Evolutionary conservation across 2,797 vertebrate species (phyloP).

Genomic region (Notolepis coatsorum): DNA sequence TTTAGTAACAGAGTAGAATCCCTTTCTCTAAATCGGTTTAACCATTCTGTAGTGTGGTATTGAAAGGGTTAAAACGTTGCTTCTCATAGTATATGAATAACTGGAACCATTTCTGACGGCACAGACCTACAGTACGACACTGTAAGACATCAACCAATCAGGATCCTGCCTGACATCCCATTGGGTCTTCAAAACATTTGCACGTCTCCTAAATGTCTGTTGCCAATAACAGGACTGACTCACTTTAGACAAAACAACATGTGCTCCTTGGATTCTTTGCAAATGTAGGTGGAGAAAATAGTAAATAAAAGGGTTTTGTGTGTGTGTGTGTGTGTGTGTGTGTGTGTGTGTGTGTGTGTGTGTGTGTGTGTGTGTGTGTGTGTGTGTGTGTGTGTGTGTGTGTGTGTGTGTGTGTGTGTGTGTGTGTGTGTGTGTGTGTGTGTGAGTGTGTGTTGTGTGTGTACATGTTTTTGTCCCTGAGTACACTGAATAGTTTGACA

Average conservation of each 20-base stretch:
- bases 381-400: background rate
- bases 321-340: conserved; percentile 3
- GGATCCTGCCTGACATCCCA: background rate
- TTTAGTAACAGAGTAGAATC: no score
- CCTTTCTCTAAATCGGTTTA: no score
- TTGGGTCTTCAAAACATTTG: conserved; percentile 19
- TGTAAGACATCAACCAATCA: no score
- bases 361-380: background rate
- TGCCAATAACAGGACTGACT: conserved; percentile 30
- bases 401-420: background rate
- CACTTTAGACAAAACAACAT: conserved; percentile 64
- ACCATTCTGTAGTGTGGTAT: no score
- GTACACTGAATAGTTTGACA: background rate
- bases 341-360: background rate
- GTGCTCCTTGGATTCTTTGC: conserved; percentile 44
- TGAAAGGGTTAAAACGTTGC: no score
- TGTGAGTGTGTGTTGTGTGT: background rate
- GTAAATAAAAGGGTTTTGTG: conserved; percentile 9
- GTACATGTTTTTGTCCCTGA: conserved; percentile 38
- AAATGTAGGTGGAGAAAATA: background rate
- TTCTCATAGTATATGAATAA: no score
- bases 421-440: conserved; percentile 3
- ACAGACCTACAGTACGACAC: no score
- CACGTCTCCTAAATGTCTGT: no score
- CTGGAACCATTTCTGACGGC: no score